phyloP scores from a whole-genome alignment of 2,888 invertebrate genomes.

The Diplolepis rosae region DNA sequence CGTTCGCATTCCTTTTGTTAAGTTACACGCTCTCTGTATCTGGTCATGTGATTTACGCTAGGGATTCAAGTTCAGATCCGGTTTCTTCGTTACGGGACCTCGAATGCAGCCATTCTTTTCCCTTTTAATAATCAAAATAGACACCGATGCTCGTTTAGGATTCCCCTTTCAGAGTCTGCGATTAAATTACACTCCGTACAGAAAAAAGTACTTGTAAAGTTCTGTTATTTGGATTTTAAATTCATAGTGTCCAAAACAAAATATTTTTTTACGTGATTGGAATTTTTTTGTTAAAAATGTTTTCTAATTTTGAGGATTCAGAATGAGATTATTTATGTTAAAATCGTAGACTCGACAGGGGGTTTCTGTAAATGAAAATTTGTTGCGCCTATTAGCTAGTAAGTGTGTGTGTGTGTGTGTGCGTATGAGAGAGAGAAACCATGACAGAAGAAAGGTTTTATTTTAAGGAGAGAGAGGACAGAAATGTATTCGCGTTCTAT shows the following conservation, averaged over 20 bases:
- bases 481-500: background rate
- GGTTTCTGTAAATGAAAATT: background rate
- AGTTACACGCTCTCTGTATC: slow-evolving; percentile 27
- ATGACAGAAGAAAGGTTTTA: background rate
- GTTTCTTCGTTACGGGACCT: slow-evolving; percentile 24
- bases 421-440: background rate
- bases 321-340: background rate
- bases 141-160: background rate
- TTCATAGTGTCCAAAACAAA: background rate
- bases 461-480: background rate
- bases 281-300: background rate
- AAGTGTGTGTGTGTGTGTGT: no score
- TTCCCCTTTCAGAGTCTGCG: background rate
- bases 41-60: slow-evolving; percentile 29
- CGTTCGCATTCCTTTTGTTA: slow-evolving; percentile 29
- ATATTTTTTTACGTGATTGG: background rate
- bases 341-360: background rate
- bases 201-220: background rate
- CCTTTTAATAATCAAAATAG: slow-evolving; percentile 13
- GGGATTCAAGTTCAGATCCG: slow-evolving; percentile 23
- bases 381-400: background rate
- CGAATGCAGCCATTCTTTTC: slow-evolving; percentile 8
- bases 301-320: background rate
- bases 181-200: background rate
- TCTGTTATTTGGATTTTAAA: background rate